These are phyloP conservation scores for Rotaria magnacalcarata DNA, from an alignment of 2,888 invertebrate genomes.

Conservation along the genomic window DNA sequence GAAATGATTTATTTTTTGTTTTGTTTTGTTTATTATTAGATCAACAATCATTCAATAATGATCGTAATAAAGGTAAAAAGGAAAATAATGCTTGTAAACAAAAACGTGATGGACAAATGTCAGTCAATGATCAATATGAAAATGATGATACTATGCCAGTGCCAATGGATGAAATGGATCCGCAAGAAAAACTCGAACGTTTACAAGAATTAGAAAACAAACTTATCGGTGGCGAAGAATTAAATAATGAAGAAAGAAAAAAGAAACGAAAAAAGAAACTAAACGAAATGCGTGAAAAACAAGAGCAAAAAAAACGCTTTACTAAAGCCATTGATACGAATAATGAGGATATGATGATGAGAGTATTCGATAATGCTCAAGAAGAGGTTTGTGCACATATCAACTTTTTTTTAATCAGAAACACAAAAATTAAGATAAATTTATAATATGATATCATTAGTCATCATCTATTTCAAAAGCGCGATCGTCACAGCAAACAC, in stretches of 20 bases:
- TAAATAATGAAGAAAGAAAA: conserved; percentile 69
- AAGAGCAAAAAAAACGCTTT: conserved; percentile 63
- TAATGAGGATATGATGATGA: conserved; percentile 69
- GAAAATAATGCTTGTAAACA: background rate
- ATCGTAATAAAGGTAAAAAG: background rate
- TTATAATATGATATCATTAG: too few relatives aligned
- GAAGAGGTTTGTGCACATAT: conserved; percentile 37
- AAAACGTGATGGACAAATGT: background rate
- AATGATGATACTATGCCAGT: background rate
- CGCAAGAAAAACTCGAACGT: conserved; percentile 49
- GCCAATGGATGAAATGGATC: background rate
- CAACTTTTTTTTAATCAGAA: too few relatives aligned
- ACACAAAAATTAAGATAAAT: too few relatives aligned
- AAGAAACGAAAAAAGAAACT: conserved; percentile 67
- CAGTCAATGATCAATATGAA: background rate
- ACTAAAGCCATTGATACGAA: conserved; percentile 62
- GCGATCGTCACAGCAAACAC: too few relatives aligned
- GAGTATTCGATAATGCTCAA: conserved; percentile 73
- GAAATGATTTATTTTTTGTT: too few relatives aligned
- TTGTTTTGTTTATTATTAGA: background rate
- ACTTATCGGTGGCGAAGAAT: conserved; percentile 75
- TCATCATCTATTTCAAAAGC: too few relatives aligned
- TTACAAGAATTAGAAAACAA: conserved; percentile 68
- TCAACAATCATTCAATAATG: background rate
- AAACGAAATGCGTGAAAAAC: conserved; percentile 63